Evolutionary conservation across 1,140 invertebrate species (phyloP), one percentile per base, ranked within the genome.

Genomic region (Hermatobates lingyangjiaoensis): DNA sequence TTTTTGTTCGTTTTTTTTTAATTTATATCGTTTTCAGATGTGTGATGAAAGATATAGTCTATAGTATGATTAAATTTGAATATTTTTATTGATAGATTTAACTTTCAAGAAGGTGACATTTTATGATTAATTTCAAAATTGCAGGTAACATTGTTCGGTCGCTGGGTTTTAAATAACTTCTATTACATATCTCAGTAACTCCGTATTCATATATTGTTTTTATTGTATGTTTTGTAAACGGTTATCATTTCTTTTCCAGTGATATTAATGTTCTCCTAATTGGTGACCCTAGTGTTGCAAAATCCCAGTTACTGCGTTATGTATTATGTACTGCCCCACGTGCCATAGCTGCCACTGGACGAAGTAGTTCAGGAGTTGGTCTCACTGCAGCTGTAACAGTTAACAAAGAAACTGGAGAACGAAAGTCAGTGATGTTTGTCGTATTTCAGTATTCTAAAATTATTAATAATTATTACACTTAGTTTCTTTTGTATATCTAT

Each of bases 271-370:
- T 98, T 27, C 70, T 98, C 18, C 70, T 99, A 0, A 97, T 99
- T 62, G 96, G 96, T 42, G 96, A 99, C 75, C 96, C 96, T 0
- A 95, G 91, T 47, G 95, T 98, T 42, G 95, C 95, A 2, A 99
- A 99, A 69, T 98, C 94, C 0, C 96, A 99, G 65, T 69, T 98
- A 57, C 66, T 99, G 2, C 79, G 92, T 3, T 99, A 98, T 63
- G 94, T 98, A 2, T 66, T 97, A 39, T 76, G 81, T 61, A 94
- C 90, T 0, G 94, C 95, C 1, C 93, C 93, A 0, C 68, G 94
- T 51, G 95, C 94, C 24, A 87, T 99, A 60, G 78, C 93, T 7
- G 98, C 96, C 1, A 99, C 95, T 1, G 96, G 96, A 44, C 74
- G 96, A 55, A 95, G 95, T 18, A 80, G 79, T 5, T 93, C 89